Evolutionary conservation across 2,797 vertebrate species (phyloP).

Genomic region (Malurus splendens): DNA sequence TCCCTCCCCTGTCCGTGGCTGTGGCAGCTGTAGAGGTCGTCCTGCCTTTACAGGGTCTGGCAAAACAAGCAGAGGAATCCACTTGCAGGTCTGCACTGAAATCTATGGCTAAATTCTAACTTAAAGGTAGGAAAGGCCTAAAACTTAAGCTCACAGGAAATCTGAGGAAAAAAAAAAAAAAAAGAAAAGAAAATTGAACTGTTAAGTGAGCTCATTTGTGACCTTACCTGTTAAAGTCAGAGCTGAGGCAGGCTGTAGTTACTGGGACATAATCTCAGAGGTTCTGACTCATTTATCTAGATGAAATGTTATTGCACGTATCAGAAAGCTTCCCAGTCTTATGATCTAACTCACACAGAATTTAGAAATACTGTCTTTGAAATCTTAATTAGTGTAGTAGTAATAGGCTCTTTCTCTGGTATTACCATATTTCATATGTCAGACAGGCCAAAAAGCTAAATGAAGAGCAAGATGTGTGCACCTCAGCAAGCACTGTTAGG

Average conservation of each 20-base stretch:
- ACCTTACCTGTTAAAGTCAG: not conserved
- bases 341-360: not conserved
- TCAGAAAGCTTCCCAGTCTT: not conserved
- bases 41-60: not conserved
- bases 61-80: not conserved
- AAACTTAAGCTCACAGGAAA: not conserved
- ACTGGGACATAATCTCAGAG: not conserved
- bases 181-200: not conserved
- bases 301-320: not conserved
- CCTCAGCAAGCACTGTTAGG: not conserved
- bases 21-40: not conserved
- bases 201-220: not conserved
- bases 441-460: not conserved
- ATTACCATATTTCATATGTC: not conserved
- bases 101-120: not conserved
- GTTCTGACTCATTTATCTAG: not conserved
- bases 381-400: not conserved
- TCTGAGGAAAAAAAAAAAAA: not conserved
- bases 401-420: not conserved
- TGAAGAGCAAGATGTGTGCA: not conserved
- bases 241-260: not conserved
- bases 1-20: not conserved
- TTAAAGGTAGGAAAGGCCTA: not conserved
- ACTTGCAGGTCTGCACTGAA: not conserved
- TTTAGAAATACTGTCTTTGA: not conserved